Evolutionary conservation across 2,113 vertebrate species (phyloP).

Genomic region (Microtus richardsoni): DNA sequence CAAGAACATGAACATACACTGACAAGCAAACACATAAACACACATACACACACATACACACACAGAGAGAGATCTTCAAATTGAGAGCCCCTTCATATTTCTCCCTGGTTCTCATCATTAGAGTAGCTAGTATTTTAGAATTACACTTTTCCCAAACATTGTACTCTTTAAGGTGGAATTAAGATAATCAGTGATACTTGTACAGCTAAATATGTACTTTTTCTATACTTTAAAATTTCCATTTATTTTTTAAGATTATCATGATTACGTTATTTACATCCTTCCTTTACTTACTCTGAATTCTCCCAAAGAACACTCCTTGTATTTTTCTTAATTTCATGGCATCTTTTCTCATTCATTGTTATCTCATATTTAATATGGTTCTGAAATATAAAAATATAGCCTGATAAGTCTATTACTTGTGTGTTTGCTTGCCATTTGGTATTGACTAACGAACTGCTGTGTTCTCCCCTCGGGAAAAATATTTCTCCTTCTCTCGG

Average conservation of each 20-base stretch:
- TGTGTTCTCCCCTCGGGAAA: not conserved
- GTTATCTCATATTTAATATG: not conserved
- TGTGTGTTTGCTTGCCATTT: not conserved
- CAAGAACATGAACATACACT: not conserved
- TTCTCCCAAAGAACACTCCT: not conserved
- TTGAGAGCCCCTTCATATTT: not conserved
- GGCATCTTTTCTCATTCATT: not conserved
- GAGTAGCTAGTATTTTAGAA: not conserved
- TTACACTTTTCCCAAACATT: constrained; percentile 17
- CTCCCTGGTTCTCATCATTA: not conserved
- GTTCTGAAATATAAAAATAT: not conserved
- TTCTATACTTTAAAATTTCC: not conserved
- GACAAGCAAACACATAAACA: not conserved
- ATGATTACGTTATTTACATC: not conserved
- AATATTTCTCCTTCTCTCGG: not conserved
- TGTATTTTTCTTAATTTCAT: not conserved
- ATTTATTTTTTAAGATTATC: not conserved
- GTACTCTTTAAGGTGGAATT: not conserved
- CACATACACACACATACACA: not conserved
- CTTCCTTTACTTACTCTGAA: not conserved
- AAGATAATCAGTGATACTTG: not conserved
- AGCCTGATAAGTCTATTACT: not conserved
- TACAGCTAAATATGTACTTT: not conserved
- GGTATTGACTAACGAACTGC: not conserved
- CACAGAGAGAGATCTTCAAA: not conserved